phyloP scores from a whole-genome alignment of 2,113 vertebrate genomes.

The Gadus chalcogrammus region DNA sequence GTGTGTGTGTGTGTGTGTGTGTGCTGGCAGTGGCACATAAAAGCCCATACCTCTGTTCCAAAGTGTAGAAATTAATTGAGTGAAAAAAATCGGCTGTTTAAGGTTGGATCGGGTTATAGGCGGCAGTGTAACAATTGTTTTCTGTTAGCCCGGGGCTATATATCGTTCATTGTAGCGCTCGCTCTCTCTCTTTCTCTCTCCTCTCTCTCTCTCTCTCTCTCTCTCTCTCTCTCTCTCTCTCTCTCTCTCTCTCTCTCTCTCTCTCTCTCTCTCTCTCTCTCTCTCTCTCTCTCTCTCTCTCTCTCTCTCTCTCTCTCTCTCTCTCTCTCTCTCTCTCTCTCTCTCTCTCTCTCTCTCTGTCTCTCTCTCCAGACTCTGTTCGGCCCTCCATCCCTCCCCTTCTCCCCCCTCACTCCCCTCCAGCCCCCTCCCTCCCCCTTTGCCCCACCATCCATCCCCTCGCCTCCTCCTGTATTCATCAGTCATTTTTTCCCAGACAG shows the following conservation, averaged over 20 bases:
- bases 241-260: slow-evolving; percentile 18
- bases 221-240: slow-evolving; percentile 10
- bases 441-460: slow-evolving; percentile 59
- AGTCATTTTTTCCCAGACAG: slow-evolving; percentile 63
- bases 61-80: slow-evolving; percentile 81
- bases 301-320: slow-evolving; percentile 4
- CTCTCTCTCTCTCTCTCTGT: slow-evolving; percentile 4
- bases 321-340: slow-evolving; percentile 21
- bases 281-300: slow-evolving; percentile 18
- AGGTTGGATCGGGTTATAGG: slow-evolving; percentile 77
- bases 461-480: slow-evolving; percentile 43
- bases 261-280: slow-evolving; percentile 10
- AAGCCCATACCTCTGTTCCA: slow-evolving; percentile 69
- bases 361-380: slow-evolving; percentile 4
- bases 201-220: slow-evolving; percentile 5
- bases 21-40: slow-evolving; percentile 57
- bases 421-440: slow-evolving; percentile 16
- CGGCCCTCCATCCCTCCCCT: slow-evolving; percentile 31
- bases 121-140: slow-evolving; percentile 77
- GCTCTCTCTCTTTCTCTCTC: too few relatives aligned
- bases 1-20: slow-evolving; percentile 22
- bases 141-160: slow-evolving; percentile 76
- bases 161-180: slow-evolving; percentile 69
- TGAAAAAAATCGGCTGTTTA: slow-evolving; percentile 78
- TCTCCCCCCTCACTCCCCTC: slow-evolving; percentile 3